Evolutionary conservation across 35 echinoderm and acorn worm species (phyloP), one percentile per base, ranked within the genome.

Genomic region (Heliocidaris tuberculata): DNA sequence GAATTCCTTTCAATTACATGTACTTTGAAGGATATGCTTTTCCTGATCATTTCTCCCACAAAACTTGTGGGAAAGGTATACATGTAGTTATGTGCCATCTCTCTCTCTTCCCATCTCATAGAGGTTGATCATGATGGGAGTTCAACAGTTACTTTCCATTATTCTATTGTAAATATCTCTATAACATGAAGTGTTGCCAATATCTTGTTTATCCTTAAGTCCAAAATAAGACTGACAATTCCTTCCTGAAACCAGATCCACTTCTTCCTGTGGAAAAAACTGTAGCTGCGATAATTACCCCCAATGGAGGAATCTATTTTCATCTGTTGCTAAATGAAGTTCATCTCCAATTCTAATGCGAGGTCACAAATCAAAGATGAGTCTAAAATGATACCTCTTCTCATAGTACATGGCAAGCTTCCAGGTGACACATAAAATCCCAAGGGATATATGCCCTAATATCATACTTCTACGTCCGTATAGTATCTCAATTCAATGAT

Each of bases 291-390:
- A 78, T 4, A 78, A 78, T 78, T 78, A 78, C 17, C 65, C 65
- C 17, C 65, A 78, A 78, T 0, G 21, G 65, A 27, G 65, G 65
- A 21, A 78, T 78, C 65, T 78, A 78, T 78, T 78, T 78, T 19
- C 17, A 78, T 78, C 65, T 27, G 3, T 78, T 7, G 0, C 21
- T 19, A 78, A n/a, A n/a, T 78, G 65, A 78, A 78, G 65, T 78
- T 78, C 65, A 78, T 78, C 65, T 78, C 65, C 21, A 78, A 78
- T 78, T 78, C 65, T 78, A 78, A 78, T 78, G 27, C 65, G 65
- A 78, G 65, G 65, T 78, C 65, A 78, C 21, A n/a, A 78, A 78
- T 78, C 21, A n/a, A 78, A 78, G 7, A 27, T 7, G 19, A 27
- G 21, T 78, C 27, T 78, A 24, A 70, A 70, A 78, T 5, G 65